phyloP scores from a whole-genome alignment of 2,888 invertebrate genomes.

The Cynaeus angustus region DNA sequence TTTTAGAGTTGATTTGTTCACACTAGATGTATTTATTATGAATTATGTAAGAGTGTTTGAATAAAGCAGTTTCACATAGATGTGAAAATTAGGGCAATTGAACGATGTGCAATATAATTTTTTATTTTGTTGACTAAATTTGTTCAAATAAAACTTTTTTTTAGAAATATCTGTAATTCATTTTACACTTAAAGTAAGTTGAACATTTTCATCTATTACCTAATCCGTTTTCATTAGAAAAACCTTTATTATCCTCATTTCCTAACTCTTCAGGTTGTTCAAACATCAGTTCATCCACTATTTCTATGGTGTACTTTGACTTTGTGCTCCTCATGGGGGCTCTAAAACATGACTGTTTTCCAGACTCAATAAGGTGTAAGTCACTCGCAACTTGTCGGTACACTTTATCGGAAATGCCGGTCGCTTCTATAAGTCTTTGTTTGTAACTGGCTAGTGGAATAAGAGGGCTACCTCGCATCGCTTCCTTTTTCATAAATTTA shows the following conservation, averaged over 20 bases:
- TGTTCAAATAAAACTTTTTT: background rate
- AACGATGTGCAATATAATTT: background rate
- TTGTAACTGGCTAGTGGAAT: constrained; percentile 10
- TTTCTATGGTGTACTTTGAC: background rate
- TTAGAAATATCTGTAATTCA: background rate
- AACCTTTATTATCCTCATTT: too few relatives aligned
- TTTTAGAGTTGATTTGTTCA: constrained; percentile 3
- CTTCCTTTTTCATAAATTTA: constrained; percentile 34
- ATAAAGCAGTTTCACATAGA: constrained; percentile 3
- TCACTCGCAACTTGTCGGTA: constrained; percentile 16
- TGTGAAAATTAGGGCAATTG: background rate
- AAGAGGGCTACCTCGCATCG: background rate
- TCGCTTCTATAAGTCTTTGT: constrained; percentile 24
- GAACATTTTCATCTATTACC: too few relatives aligned
- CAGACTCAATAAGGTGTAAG: constrained; percentile 1
- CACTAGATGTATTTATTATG: constrained; percentile 17
- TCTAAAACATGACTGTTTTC: background rate
- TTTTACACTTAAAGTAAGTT: too few relatives aligned
- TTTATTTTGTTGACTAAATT: background rate
- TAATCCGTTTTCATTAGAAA: too few relatives aligned
- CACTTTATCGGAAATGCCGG: constrained; percentile 17
- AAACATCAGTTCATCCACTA: background rate
- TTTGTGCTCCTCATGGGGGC: background rate
- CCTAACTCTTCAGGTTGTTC: background rate
- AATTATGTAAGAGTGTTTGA: constrained; percentile 1